phyloP scores from a whole-genome alignment of 2,888 invertebrate genomes.

The Seladonia tumulorum region DNA sequence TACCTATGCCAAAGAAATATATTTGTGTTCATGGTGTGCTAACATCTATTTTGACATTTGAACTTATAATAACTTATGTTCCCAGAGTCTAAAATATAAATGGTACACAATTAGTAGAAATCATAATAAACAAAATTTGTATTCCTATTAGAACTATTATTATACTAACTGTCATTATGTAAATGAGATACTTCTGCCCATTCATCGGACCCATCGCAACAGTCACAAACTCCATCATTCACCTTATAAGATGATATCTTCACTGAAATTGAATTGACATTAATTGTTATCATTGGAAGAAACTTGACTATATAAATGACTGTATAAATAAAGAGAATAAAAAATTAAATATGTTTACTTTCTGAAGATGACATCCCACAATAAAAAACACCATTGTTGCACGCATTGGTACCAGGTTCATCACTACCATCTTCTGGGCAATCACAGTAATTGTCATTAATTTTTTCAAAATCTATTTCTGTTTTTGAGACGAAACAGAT shows the following conservation, averaged over 20 bases:
- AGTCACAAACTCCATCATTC: slow-evolving; percentile 97
- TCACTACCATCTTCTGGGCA: slow-evolving; percentile 91
- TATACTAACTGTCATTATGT: slow-evolving; percentile 44
- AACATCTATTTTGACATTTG: slow-evolving; percentile 65
- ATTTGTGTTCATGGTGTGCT: slow-evolving; percentile 10
- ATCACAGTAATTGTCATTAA: slow-evolving; percentile 96
- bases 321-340: not conserved
- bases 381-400: slow-evolving; percentile 92
- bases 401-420: slow-evolving; percentile 95
- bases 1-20: slow-evolving; percentile 27
- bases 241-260: slow-evolving; percentile 91
- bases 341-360: slow-evolving; percentile 55
- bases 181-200: slow-evolving; percentile 83
- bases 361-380: slow-evolving; percentile 85
- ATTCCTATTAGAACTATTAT: not conserved
- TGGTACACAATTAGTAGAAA: not conserved
- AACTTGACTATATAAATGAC: not conserved
- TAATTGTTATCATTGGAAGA: not conserved
- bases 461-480: slow-evolving; percentile 85
- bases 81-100: slow-evolving; percentile 56
- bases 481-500: slow-evolving; percentile 84
- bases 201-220: slow-evolving; percentile 97
- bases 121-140: not conserved
- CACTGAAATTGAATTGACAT: slow-evolving; percentile 70
- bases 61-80: slow-evolving; percentile 45